phyloP scores from a whole-genome alignment of 1,140 invertebrate genomes.

The Drosophila dunni region DNA sequence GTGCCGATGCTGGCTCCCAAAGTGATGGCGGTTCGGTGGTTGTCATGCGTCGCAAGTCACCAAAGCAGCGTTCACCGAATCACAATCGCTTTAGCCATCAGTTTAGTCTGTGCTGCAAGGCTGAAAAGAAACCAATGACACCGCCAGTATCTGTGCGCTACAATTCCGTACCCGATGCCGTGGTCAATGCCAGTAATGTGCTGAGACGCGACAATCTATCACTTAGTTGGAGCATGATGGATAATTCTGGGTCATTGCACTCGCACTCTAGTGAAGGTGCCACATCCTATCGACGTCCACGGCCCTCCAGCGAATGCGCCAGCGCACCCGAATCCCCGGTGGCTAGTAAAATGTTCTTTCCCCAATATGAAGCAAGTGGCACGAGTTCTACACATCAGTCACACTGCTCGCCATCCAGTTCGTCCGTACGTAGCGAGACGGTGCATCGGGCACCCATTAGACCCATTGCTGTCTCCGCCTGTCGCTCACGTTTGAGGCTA shows the following conservation, averaged over 20 bases:
- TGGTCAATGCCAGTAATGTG: constrained; percentile 43
- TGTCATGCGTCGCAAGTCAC: constrained; percentile 71
- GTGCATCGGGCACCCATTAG: constrained; percentile 69
- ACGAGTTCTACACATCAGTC: constrained; percentile 41
- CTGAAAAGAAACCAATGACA: constrained; percentile 76
- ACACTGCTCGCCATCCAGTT: constrained; percentile 63
- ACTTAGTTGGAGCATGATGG: constrained; percentile 77
- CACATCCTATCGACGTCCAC: constrained; percentile 50
- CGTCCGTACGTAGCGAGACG: constrained; percentile 63
- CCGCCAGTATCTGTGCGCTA: constrained; percentile 83
- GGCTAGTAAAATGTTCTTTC: constrained; percentile 71
- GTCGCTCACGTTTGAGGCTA: constrained; percentile 75
- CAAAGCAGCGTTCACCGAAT: constrained; percentile 76
- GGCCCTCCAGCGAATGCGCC: constrained; percentile 72
- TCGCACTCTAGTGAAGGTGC: constrained; percentile 69
- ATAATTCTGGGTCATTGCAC: constrained; percentile 69
- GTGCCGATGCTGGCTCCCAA: constrained; percentile 69
- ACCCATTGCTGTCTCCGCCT: constrained; percentile 80
- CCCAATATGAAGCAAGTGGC: constrained; percentile 45
- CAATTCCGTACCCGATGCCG: constrained; percentile 79
- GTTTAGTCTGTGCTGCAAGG: constrained; percentile 81
- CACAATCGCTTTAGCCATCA: constrained; percentile 83
- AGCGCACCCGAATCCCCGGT: constrained; percentile 82
- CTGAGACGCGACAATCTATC: constrained; percentile 72
- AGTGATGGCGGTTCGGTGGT: constrained; percentile 72